Conservation (phyloP, 2,113 vertebrate genomes). For the Columba livia region DNA sequence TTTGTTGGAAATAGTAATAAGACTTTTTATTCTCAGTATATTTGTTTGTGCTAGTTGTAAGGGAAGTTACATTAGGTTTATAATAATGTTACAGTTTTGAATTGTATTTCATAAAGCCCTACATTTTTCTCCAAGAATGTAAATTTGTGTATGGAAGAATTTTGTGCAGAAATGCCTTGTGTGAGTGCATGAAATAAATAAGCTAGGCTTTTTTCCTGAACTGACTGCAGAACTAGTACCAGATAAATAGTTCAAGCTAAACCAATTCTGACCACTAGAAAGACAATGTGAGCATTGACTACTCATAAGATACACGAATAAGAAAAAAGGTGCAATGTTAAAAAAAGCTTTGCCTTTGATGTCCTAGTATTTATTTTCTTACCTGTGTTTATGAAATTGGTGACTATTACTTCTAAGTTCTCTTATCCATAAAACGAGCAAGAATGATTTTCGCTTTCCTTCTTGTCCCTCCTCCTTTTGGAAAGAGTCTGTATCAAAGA, state of each 20-base stretch:
- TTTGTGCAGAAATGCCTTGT: background rate
- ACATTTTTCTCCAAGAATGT: background rate
- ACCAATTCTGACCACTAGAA: background rate
- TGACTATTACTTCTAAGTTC: background rate
- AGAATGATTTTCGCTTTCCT: background rate
- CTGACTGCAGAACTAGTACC: background rate
- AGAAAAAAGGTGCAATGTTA: background rate
- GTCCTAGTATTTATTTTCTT: background rate
- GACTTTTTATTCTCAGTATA: background rate
- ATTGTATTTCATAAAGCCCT: background rate
- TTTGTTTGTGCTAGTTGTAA: background rate
- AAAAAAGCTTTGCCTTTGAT: background rate
- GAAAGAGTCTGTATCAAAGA: background rate
- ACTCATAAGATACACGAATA: background rate
- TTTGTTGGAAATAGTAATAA: background rate
- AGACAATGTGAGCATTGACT: background rate
- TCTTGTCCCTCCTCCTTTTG: background rate
- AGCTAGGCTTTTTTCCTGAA: background rate
- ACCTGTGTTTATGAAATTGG: background rate
- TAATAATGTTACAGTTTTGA: background rate
- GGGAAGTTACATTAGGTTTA: background rate
- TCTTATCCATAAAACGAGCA: background rate
- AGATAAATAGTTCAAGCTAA: background rate
- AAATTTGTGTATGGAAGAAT: background rate
- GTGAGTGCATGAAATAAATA: background rate